Conservation (phyloP, 1,140 invertebrate species). For the Hypothenemus hampei region DNA sequence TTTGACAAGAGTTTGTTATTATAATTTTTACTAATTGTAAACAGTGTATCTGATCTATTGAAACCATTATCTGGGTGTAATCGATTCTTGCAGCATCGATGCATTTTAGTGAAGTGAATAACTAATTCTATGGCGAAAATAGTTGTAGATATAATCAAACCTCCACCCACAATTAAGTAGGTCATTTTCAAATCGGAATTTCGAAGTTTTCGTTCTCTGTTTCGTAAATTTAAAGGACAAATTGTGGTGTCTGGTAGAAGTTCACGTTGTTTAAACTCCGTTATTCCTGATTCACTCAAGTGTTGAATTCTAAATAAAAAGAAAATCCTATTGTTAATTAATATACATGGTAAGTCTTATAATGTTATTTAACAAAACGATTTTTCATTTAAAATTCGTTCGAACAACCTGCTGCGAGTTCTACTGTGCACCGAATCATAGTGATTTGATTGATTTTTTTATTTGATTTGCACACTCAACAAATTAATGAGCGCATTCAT, state of each 20-base stretch:
- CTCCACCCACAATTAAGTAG: slow-evolving; percentile 63
- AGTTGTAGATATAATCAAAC: slow-evolving; percentile 54
- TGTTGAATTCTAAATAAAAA: slow-evolving; percentile 58
- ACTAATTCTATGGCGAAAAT: slow-evolving; percentile 60
- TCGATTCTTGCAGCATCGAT: slow-evolving; percentile 7
- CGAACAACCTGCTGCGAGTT: too few relatives aligned
- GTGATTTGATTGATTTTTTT: too few relatives aligned
- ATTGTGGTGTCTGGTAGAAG: slow-evolving; percentile 66
- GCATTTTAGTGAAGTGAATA: slow-evolving; percentile 9
- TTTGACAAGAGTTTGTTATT: not conserved
- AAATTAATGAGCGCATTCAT: too few relatives aligned
- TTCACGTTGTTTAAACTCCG: slow-evolving; percentile 56
- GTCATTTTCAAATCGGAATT: slow-evolving; percentile 67
- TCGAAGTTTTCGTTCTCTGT: slow-evolving; percentile 68
- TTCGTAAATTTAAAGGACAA: slow-evolving; percentile 72
- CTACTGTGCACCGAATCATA: too few relatives aligned
- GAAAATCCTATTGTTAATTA: too few relatives aligned
- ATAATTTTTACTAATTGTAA: not conserved
- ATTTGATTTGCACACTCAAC: too few relatives aligned
- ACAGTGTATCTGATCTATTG: too few relatives aligned
- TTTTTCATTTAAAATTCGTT: too few relatives aligned
- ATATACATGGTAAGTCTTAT: too few relatives aligned
- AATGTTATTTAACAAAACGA: too few relatives aligned
- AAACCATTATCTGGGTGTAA: not conserved
- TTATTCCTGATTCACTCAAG: slow-evolving; percentile 67